Evolutionary conservation across 2,113 vertebrate species (phyloP), one percentile per base, ranked within the genome.

Genomic region (Chloropsis cyanopogon): DNA sequence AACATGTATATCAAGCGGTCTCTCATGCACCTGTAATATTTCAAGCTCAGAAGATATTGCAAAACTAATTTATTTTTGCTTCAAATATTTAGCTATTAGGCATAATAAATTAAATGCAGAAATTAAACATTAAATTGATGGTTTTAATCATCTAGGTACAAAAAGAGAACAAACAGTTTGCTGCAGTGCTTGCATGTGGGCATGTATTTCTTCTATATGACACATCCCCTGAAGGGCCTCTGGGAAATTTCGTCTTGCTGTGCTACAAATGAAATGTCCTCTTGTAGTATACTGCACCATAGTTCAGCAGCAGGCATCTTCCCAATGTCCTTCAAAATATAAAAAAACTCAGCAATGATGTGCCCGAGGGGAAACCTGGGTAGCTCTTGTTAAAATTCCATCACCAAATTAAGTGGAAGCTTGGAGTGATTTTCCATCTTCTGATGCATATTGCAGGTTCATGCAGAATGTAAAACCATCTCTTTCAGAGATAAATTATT

Each of bases 371-470:
- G 19, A 83, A 91, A 89, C 44, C 26, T 73, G 35, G 42, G 75
- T 91, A 85, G 19, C 2, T 60, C 81, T 93, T 94, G 72, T 90
- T 89, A 93, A 94, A 95, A 94, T 88, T 93, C 80, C 86, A 54
- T 92, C 57, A 57, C 12, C 35, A 90, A 88, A 88, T 78, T 84
- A 86, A 88, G 64, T 66, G 31, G 72, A 94, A 73, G 11, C 65
- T 92, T 85, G 28, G 25, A 86, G 42, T 44, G 47, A 90, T 92
- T 95, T 93, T 88, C 68, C 33, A 68, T 66, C 24, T 50, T 76
- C 47, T 86, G 49, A 73, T 92, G 84, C 22, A 94, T 91, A 92
- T 75, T 77, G 15, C 31, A 42, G 4, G 26, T 92, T 90, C 68
- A 39, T 56, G 17, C 39, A 70, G 80, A 91, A 94, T 91, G 49